Conservation (phyloP, 1,140 invertebrate genomes). For the Zeugodacus cucurbitae region DNA sequence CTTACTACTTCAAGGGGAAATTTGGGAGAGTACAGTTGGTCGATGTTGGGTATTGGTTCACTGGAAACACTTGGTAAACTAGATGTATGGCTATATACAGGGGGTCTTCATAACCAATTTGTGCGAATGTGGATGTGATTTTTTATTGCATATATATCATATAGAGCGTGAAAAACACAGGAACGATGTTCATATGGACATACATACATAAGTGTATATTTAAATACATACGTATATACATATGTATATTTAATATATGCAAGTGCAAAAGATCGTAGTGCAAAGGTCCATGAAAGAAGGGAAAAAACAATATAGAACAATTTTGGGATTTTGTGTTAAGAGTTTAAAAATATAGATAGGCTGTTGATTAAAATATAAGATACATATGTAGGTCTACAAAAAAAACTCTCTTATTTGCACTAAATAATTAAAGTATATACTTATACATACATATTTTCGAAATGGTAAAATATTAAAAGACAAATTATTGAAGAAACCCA, state of each 20-base stretch:
- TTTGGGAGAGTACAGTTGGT: slow-evolving; percentile 89
- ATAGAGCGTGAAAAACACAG: slow-evolving; percentile 31
- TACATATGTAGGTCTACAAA: background rate
- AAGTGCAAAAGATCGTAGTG: slow-evolving; percentile 9
- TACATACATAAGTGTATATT: background rate
- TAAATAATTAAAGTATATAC: no score
- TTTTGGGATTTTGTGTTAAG: background rate
- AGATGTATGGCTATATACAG: slow-evolving; percentile 64
- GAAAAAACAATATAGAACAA: background rate
- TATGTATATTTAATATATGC: background rate
- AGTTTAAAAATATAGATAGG: background rate
- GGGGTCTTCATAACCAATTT: slow-evolving; percentile 49
- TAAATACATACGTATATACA: background rate
- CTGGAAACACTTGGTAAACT: slow-evolving; percentile 71
- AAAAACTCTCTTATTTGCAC: no score
- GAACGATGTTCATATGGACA: slow-evolving; percentile 14
- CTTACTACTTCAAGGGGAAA: slow-evolving; percentile 95
- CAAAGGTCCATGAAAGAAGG: background rate
- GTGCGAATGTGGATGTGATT: slow-evolving; percentile 43
- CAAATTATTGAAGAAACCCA: no score
- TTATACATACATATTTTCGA: no score
- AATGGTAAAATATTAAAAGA: no score
- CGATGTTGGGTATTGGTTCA: slow-evolving; percentile 87
- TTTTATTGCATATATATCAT: slow-evolving; percentile 42
- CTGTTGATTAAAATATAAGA: background rate